A percentile compares a stretch with the other conserved stretches of the same genome.
Evolutionary conservation across 2,888 invertebrate species (phyloP).

Genomic region (Phrixothrix hirtus): DNA sequence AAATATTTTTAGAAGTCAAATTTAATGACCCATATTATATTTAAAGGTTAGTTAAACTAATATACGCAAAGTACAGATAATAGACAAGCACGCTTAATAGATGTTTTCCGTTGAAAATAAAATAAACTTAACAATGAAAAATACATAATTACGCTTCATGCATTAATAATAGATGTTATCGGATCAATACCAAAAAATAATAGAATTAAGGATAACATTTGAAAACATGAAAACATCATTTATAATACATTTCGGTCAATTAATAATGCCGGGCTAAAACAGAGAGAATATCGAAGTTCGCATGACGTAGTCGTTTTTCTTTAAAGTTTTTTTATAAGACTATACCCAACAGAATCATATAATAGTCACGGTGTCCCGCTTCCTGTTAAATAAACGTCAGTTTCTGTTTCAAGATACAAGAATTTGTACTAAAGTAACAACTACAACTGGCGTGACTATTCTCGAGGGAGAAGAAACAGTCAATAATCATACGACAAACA

Average conservation of each 20-base stretch:
- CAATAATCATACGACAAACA: slow-evolving; percentile 49
- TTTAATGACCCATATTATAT: too few species aligned
- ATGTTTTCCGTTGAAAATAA: too few species aligned
- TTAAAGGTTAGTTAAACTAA: too few species aligned
- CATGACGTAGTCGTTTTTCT: not conserved
- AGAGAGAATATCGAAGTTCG: too few species aligned
- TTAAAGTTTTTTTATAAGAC: not conserved
- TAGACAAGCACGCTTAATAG: too few species aligned
- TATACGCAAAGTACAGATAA: too few species aligned
- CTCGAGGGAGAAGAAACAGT: slow-evolving; percentile 35
- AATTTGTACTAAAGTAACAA: slow-evolving; percentile 17
- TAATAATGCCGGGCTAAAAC: not conserved
- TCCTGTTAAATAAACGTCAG: slow-evolving; percentile 17
- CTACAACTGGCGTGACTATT: slow-evolving; percentile 11
- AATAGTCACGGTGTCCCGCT: not conserved
- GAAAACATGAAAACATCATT: not conserved
- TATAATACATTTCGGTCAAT: not conserved
- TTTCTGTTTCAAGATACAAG: slow-evolving; percentile 18
- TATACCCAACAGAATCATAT: too few species aligned
- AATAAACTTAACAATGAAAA: too few species aligned
- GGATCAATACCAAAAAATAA: not conserved
- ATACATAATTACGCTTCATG: too few species aligned
- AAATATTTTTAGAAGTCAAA: too few species aligned
- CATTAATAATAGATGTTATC: not conserved
- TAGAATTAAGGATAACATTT: too few species aligned